Percentiles rank a stretch among this genome's conserved stretches.
Conservation (phyloP, 2,113 vertebrate species). For the Nipponia nippon region DNA sequence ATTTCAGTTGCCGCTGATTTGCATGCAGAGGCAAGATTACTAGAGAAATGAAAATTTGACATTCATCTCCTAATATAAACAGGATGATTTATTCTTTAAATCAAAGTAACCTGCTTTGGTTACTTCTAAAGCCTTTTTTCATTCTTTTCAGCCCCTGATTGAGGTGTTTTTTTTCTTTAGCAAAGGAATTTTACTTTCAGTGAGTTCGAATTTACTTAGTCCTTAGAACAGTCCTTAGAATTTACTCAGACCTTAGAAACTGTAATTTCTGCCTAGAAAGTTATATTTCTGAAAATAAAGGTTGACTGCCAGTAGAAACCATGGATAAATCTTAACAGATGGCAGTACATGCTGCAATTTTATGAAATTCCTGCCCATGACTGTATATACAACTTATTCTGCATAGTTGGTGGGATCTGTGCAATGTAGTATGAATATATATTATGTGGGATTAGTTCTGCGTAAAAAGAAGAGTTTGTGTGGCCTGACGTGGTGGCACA, state of each 20-base stretch:
- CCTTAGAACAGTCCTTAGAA: too few relatives aligned
- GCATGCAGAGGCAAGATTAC: neutral
- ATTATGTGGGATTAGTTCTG: neutral
- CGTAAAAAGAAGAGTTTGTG: neutral
- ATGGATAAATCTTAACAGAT: conserved; percentile 28
- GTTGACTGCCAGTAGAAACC: neutral
- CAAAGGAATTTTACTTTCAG: neutral
- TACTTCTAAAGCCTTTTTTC: neutral
- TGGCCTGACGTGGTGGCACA: neutral
- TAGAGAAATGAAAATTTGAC: conserved; percentile 27
- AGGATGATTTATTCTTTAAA: conserved; percentile 27
- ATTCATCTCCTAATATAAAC: conserved; percentile 17
- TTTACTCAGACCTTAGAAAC: conserved; percentile 19
- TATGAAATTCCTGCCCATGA: neutral
- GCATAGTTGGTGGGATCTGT: neutral
- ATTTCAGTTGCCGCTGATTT: conserved; percentile 8
- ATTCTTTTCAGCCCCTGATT: neutral
- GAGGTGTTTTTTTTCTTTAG: neutral
- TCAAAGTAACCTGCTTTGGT: conserved; percentile 13
- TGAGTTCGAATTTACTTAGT: neutral
- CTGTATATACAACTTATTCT: neutral
- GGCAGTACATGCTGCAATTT: neutral
- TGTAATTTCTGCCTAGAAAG: neutral
- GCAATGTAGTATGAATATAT: neutral
- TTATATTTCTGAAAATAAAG: neutral